Percentiles rank a stretch among this genome's conserved stretches.
These are phyloP conservation scores for Hassar affinis DNA, from an alignment of 2,113 vertebrate species.

Conservation along the genomic window DNA sequence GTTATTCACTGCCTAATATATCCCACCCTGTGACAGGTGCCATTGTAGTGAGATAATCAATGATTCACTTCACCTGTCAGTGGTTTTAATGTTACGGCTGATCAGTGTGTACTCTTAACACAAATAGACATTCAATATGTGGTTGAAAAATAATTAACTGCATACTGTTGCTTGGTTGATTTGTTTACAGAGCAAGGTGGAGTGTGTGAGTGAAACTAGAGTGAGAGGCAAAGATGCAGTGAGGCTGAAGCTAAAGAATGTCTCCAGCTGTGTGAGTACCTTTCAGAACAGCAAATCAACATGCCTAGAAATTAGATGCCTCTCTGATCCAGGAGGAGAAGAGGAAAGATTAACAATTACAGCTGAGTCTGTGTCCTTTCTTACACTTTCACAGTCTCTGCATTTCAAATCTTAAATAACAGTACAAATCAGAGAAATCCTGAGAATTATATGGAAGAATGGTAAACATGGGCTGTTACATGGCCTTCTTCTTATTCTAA, in stretches of 20 bases:
- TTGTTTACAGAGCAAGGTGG: constrained; percentile 55
- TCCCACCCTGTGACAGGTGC: too few relatives aligned
- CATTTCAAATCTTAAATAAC: not conserved
- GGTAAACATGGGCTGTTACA: not conserved
- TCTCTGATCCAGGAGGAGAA: not conserved
- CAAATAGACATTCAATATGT: not conserved
- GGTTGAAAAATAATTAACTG: not conserved
- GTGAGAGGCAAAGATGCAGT: constrained; percentile 65
- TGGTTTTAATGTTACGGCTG: too few relatives aligned
- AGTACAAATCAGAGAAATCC: not conserved
- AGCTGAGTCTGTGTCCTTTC: not conserved
- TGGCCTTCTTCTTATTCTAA: too few relatives aligned
- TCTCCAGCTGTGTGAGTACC: constrained; percentile 69
- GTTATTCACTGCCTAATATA: too few relatives aligned
- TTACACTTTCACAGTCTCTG: not conserved
- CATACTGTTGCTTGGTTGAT: not conserved
- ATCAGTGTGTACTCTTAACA: too few relatives aligned
- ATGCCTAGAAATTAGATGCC: not conserved
- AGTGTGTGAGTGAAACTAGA: constrained; percentile 65
- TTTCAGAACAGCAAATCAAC: not conserved
- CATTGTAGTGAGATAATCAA: too few relatives aligned
- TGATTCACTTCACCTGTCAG: too few relatives aligned
- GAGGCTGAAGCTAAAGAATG: constrained; percentile 63
- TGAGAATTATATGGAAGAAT: not conserved
- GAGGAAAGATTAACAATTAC: too few relatives aligned